Percentiles rank a stretch among this genome's conserved stretches.
phyloP scores from a whole-genome alignment of 2,113 vertebrate species.

The Harpagus bidentatus region DNA sequence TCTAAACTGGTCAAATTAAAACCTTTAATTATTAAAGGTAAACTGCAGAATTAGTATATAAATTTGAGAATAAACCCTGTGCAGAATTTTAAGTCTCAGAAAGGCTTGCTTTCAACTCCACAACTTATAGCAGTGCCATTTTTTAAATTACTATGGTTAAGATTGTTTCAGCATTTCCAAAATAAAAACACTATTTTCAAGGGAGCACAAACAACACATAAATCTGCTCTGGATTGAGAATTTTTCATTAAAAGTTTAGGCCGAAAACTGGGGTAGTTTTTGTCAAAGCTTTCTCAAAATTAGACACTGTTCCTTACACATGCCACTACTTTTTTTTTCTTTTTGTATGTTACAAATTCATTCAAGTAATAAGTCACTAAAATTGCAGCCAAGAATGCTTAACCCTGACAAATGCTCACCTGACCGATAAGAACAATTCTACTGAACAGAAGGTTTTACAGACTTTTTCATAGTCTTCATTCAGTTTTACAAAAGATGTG shows the following conservation, averaged over 20 bases:
- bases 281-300: not conserved
- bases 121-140: slow-evolving; percentile 44
- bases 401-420: not conserved
- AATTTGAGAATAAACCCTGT: not conserved
- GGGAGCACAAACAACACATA: not conserved
- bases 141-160: slow-evolving; percentile 57
- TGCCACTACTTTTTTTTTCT: not conserved
- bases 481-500: not conserved
- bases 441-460: not conserved
- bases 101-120: slow-evolving; percentile 11
- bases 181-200: not conserved
- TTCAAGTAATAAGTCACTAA: not conserved
- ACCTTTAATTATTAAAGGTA: not conserved
- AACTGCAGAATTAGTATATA: not conserved
- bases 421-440: not conserved
- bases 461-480: not conserved
- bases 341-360: not conserved
- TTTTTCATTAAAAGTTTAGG: not conserved
- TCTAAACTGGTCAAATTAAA: not conserved
- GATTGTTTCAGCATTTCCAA: slow-evolving; percentile 66
- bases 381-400: not conserved
- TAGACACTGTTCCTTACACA: not conserved
- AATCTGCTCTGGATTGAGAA: not conserved
- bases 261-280: not conserved
- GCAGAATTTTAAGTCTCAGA: slow-evolving; percentile 9